Base-by-base conservation (phyloP, 2,797 vertebrate species). In the Orestias chungarensis region DNA sequence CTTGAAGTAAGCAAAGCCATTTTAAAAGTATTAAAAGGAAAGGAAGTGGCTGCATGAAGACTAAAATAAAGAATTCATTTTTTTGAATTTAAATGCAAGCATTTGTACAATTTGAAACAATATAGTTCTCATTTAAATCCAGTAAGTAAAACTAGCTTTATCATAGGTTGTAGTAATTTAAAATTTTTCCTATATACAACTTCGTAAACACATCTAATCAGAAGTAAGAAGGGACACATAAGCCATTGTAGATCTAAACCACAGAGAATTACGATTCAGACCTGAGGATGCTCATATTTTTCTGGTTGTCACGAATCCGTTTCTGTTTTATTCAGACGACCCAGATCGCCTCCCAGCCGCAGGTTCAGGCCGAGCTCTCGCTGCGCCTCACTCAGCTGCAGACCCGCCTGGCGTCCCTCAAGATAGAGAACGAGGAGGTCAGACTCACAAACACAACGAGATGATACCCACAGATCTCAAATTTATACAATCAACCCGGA, bases 371-470 rank as follows among this genome's bases (percentile, higher is more conserved):
- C 0, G 98, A 99, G 85, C 84, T 99, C 52, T 93, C 95, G 6
- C 96, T 98, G 76, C 94, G 98, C 57, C 97, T 97, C 85, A 97
- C 97, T 71, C 97, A 99, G 83, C 88, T 99, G 40, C 97, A 98
- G 93, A 97, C 97, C 15, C 95, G 98, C 5, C 87, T 99, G 70
- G 94, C 96, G 0, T 97, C 97, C 0, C 95, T 99, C 31, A 97
- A 97, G 92, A 97, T 99, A 6, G 98, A 99, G 86, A 99, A 98
- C 0, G 97, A 99, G 81, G 98, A 99, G 96, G 98, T 99, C 80
- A 93, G 94, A 82, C 23, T n/a, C 40, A 18, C 52, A 66, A 25
- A 62, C 29, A 35, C 49, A 68, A 12, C 6, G 33, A 61, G 20
- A n/a, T 23, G 4, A 38, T 12, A 9, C 9, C n/a, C 55, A 59